Conservation (phyloP, 2,888 invertebrate genomes). For the Leptopilina drosophilae region DNA sequence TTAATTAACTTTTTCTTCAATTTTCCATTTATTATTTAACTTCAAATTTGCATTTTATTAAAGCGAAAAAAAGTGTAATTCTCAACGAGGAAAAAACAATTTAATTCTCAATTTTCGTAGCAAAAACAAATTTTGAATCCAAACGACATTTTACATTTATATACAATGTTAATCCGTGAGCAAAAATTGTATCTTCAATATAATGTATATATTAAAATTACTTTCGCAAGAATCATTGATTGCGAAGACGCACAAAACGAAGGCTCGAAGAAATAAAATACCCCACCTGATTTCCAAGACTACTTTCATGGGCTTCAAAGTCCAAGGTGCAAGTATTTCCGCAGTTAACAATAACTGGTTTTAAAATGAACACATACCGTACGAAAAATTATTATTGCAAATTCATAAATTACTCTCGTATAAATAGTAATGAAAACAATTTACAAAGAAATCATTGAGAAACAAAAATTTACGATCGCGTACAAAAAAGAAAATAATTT, state of each 20-base stretch:
- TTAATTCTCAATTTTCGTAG: not conserved
- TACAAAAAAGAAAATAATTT: too few relatives aligned
- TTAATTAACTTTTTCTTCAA: too few relatives aligned
- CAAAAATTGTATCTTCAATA: not conserved
- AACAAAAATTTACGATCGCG: not conserved
- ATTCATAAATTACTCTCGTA: not conserved
- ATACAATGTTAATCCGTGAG: not conserved
- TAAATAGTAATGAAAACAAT: not conserved
- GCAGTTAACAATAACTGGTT: conserved; percentile 19
- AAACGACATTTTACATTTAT: too few relatives aligned
- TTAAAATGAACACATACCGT: not conserved
- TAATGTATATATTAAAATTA: not conserved
- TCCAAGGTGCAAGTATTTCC: conserved; percentile 25
- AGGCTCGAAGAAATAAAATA: not conserved
- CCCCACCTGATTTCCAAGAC: conserved; percentile 29
- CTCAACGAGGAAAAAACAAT: too few relatives aligned
- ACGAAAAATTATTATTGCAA: not conserved
- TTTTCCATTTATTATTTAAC: too few relatives aligned
- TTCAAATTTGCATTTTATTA: too few relatives aligned
- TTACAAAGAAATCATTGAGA: not conserved
- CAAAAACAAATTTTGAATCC: not conserved
- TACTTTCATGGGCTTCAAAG: conserved; percentile 29
- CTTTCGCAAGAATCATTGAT: conserved; percentile 24
- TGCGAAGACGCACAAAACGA: conserved; percentile 7
- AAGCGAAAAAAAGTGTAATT: too few relatives aligned